Base-by-base conservation (phyloP, 1,140 invertebrate species). In the Oryctes rhinoceros region DNA sequence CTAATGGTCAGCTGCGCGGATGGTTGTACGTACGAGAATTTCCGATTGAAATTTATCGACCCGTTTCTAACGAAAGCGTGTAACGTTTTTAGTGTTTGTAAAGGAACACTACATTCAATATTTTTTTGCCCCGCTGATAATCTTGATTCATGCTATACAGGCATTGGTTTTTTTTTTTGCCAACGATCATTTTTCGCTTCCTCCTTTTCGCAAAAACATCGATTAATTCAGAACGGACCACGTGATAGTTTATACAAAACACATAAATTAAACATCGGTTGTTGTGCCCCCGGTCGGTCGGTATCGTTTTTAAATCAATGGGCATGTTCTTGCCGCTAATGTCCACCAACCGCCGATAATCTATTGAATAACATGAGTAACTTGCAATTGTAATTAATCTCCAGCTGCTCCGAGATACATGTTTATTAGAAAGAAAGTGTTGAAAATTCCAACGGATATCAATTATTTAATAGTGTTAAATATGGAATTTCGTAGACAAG, bases 191-290 rank as follows among this genome's bases (percentile, higher is more conserved):
- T 53, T 53, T 18, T 53, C 11, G 4, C n/a, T 53, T 53, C 49
- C 49, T 4, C 13, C n/a, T 53, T 53, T 53, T 53, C 7, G 13
- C 13, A 10, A 53, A 53, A 53, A 53, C 11, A 53, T 18, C 3
- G 49, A 13, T 53, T 53, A 53, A 53, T 53, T 53, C 49, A 53
- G 13, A 53, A 53, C n/a, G 9, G 11, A 53, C 49, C n/a, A 13
- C 5, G 49, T 4, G n/a, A 53, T 53, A 53, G 13, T 30, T 30
- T 30, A 30, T 53, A 18, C 49, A 53, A 15, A 53, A 53, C 13
- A 53, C n/a, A 53, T 53, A 53, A 53, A 53, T 53, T 53, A 53
- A 53, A 53, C 49, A 53, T 53, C 39, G 49, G 49, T 53, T 15
- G 49, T 53, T 53, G 49, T 18, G 13, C 5, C 13, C 11, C n/a